phyloP scores from a whole-genome alignment of 2,888 invertebrate species.

The Keiferia lycopersicella region DNA sequence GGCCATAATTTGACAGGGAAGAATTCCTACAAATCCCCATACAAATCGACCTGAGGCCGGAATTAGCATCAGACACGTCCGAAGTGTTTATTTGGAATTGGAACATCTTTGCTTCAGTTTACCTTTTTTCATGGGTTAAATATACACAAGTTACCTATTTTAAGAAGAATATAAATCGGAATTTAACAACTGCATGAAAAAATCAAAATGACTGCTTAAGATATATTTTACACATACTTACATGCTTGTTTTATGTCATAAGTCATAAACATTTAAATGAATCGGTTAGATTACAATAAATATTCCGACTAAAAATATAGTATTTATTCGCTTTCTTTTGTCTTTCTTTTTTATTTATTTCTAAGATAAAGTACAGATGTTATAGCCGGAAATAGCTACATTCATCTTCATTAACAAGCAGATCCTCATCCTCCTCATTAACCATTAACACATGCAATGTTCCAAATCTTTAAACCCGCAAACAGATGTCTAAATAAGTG shows the following conservation, averaged over 20 bases:
- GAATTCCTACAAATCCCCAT: conserved; percentile 38
- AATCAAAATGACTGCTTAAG: too few species aligned
- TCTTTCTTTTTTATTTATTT: neutral
- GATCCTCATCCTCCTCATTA: conserved; percentile 19
- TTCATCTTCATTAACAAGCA: conserved; percentile 31
- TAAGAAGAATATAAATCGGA: conserved; percentile 7
- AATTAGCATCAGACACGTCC: conserved; percentile 55
- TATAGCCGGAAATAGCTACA: neutral
- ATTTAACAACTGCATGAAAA: too few species aligned
- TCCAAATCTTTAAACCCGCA: conserved; percentile 42
- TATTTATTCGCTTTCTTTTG: too few species aligned
- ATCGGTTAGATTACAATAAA: neutral
- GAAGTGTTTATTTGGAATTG: conserved; percentile 51
- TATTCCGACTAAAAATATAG: neutral
- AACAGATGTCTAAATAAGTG: conserved; percentile 59
- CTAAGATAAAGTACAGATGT: neutral
- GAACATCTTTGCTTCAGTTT: conserved; percentile 7
- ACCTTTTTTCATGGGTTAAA: conserved; percentile 5
- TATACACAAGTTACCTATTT: neutral
- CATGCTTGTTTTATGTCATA: too few species aligned
- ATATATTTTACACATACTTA: too few species aligned
- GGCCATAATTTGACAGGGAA: conserved; percentile 39
- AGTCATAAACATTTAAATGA: too few species aligned
- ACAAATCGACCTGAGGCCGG: conserved; percentile 58
- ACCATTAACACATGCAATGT: conserved; percentile 15